These are phyloP conservation scores for Saiga tatarica DNA, from an alignment of 2,113 vertebrate species.

Conservation along the genomic window DNA sequence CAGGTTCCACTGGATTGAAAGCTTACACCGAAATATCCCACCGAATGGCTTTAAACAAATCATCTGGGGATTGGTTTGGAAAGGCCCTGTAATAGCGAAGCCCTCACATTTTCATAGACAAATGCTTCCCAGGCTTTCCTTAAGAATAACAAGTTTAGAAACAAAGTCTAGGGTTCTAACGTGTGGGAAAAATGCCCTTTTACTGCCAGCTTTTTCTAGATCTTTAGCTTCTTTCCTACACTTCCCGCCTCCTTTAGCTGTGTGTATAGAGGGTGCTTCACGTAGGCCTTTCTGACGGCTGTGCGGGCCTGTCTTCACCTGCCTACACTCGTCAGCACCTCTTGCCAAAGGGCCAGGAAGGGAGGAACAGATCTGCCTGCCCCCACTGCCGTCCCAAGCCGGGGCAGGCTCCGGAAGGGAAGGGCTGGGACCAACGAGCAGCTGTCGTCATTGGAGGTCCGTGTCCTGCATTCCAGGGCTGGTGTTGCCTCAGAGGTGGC, in stretches of 20 bases:
- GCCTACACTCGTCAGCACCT: not conserved
- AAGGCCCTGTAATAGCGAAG: not conserved
- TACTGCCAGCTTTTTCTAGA: not conserved
- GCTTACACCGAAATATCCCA: not conserved
- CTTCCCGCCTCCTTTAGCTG: not conserved
- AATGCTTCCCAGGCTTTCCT: not conserved
- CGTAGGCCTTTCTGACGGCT: not conserved
- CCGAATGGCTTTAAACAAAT: not conserved
- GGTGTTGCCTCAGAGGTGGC: not conserved
- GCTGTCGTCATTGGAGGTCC: not conserved
- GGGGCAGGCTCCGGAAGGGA: not conserved
- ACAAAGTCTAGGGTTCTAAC: not conserved
- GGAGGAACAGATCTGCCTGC: not conserved
- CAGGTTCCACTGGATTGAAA: not conserved
- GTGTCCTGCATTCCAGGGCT: not conserved
- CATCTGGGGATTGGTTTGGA: not conserved
- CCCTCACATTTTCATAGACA: not conserved
- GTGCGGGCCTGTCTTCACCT: conserved; percentile 51
- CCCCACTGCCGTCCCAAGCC: not conserved
- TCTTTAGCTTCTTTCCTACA: not conserved
- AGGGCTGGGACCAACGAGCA: not conserved
- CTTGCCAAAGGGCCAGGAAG: not conserved
- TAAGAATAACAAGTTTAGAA: not conserved
- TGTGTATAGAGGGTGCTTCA: not conserved
- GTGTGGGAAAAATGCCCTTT: not conserved